Evolutionary conservation across 2,888 invertebrate genomes (phyloP).

Genomic region (Seira musarum): DNA sequence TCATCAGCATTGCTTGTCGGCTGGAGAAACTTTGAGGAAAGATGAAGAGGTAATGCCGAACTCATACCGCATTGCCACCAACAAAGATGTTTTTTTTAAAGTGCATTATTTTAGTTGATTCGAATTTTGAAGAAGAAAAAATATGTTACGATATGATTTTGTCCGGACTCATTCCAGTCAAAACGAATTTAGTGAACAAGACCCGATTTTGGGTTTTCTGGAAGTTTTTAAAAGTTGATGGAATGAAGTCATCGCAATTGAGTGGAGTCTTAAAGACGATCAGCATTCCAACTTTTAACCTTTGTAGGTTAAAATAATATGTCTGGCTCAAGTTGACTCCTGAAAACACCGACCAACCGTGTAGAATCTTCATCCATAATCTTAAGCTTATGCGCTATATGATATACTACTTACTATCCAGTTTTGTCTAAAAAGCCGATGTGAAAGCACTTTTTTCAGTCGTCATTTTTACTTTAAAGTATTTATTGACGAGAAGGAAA

Average conservation of each 20-base stretch:
- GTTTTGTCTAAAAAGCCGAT: not conserved
- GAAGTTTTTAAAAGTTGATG: not conserved
- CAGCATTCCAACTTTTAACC: too few species aligned
- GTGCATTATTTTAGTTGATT: not conserved
- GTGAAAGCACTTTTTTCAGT: constrained; percentile 36
- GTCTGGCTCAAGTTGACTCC: constrained; percentile 36
- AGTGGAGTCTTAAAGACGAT: too few species aligned
- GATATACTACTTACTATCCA: too few species aligned
- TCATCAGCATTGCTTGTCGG: not conserved
- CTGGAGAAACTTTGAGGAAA: not conserved
- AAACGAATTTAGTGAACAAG: too few species aligned
- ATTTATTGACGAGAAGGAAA: constrained; percentile 31
- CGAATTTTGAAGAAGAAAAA: not conserved
- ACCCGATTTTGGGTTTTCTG: too few species aligned
- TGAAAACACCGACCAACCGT: constrained; percentile 42
- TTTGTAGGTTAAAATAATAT: constrained; percentile 32
- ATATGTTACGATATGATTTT: not conserved
- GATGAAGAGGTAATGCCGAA: not conserved
- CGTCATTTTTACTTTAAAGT: constrained; percentile 6
- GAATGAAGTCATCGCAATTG: not conserved
- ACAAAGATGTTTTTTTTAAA: not conserved
- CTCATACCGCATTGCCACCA: not conserved
- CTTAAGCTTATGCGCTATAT: too few species aligned
- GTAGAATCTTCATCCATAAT: constrained; percentile 24
- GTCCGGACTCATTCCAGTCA: not conserved